Conservation (phyloP, 2,797 vertebrate species). For the Jordanella pulchra region DNA sequence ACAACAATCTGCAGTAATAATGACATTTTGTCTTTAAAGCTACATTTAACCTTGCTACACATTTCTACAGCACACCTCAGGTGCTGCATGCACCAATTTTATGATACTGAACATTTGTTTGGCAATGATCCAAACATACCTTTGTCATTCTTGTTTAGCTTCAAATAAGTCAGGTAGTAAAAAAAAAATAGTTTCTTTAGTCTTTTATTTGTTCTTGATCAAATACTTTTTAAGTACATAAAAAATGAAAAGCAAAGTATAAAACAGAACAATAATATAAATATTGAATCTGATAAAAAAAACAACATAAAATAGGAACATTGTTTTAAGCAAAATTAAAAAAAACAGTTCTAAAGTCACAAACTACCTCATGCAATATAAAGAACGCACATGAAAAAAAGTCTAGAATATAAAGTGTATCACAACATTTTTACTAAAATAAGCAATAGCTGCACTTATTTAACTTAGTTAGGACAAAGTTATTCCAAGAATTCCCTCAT, state of each 20-base stretch:
- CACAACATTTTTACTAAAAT: not conserved
- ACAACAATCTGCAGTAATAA: not conserved
- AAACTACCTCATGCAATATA: not conserved
- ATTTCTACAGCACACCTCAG: conserved; percentile 6
- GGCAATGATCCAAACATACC: not conserved
- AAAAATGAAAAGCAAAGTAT: not conserved
- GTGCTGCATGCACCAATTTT: not conserved
- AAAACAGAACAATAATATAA: not conserved
- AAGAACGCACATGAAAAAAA: not conserved
- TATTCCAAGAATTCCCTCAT: not conserved
- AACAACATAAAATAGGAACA: not conserved
- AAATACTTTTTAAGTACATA: not conserved
- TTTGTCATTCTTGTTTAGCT: not conserved
- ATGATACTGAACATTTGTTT: not conserved
- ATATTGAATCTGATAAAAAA: not conserved
- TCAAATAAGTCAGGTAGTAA: not conserved
- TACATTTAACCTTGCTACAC: conserved; percentile 24
- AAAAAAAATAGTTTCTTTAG: not conserved
- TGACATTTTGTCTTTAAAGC: conserved; percentile 19
- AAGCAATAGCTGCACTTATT: not conserved
- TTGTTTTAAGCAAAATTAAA: not conserved
- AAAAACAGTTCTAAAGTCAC: not conserved
- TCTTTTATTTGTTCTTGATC: not conserved
- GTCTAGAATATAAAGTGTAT: not conserved
- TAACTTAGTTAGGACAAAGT: too few species aligned